These are phyloP conservation scores for Micropoecilia bifurca DNA, from an alignment of 2,797 vertebrate species.

Conservation along the genomic window DNA sequence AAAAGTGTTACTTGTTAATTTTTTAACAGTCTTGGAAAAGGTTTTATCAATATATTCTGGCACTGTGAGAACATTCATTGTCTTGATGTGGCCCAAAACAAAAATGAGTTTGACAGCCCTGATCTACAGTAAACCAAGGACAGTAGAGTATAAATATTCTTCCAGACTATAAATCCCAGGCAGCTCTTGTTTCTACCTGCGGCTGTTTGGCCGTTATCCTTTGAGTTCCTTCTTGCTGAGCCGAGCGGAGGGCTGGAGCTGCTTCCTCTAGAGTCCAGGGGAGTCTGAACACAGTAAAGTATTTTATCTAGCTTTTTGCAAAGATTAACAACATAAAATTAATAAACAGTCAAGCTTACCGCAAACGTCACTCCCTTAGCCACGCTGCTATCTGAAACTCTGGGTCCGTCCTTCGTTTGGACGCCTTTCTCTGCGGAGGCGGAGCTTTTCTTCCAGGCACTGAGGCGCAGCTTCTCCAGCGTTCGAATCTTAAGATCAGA, in stretches of 20 bases:
- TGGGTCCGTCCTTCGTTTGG: slow-evolving; percentile 38
- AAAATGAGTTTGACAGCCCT: no score
- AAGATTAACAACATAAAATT: neutral
- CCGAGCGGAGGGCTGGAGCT: slow-evolving; percentile 50
- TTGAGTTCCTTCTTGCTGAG: slow-evolving; percentile 65
- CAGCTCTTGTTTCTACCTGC: slow-evolving; percentile 71
- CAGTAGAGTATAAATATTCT: neutral
- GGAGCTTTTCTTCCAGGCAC: slow-evolving; percentile 83
- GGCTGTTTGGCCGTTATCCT: slow-evolving; percentile 52
- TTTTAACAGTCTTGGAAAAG: no score
- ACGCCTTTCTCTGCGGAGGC: slow-evolving; percentile 56
- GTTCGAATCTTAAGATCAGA: slow-evolving; percentile 71
- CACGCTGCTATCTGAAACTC: slow-evolving; percentile 36
- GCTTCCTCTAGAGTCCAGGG: slow-evolving; percentile 62
- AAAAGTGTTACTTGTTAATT: no score
- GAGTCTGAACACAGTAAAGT: slow-evolving; percentile 74
- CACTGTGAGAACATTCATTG: no score
- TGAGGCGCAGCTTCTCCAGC: slow-evolving; percentile 90
- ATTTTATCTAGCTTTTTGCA: neutral
- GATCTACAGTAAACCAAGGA: no score
- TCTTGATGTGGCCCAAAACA: no score
- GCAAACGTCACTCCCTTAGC: slow-evolving; percentile 74
- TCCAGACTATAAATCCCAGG: neutral
- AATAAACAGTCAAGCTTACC: slow-evolving; percentile 70
- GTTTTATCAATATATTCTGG: no score